A percentile compares a stretch with the other conserved stretches of the same genome.
phyloP scores from a whole-genome alignment of 2,888 invertebrate genomes.

The Syritta pipiens region DNA sequence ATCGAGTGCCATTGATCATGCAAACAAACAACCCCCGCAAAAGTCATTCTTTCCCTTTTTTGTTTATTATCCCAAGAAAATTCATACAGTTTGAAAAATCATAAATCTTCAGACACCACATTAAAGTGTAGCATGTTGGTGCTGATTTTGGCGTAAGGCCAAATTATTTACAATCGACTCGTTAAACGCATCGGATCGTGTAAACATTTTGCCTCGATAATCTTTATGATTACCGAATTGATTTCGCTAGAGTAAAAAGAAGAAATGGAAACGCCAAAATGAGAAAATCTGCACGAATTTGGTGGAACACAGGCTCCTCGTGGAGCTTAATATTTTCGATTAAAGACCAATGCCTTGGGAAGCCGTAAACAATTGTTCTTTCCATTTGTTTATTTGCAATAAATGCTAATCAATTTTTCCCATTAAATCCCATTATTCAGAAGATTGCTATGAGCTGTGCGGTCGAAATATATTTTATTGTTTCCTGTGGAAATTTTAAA shows the following conservation, averaged over 20 bases:
- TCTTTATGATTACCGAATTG: conserved; percentile 46
- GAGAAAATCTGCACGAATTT: not conserved
- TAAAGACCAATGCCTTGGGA: not conserved
- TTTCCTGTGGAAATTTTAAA: no score
- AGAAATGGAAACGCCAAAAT: not conserved
- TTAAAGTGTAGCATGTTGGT: conserved; percentile 44
- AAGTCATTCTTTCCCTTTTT: not conserved
- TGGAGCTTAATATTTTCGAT: not conserved
- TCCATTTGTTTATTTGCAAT: no score
- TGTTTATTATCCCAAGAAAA: conserved; percentile 58
- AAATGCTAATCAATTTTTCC: no score
- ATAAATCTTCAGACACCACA: conserved; percentile 63
- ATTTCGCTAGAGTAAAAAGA: conserved; percentile 18
- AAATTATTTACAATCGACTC: conserved; percentile 61
- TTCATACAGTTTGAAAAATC: conserved; percentile 52
- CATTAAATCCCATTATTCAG: no score
- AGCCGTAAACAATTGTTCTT: conserved; percentile 22
- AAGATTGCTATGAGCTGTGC: no score
- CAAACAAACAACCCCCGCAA: conserved; percentile 49
- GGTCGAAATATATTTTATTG: no score
- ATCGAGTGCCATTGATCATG: conserved; percentile 47
- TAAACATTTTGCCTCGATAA: conserved; percentile 54
- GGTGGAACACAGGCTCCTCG: not conserved
- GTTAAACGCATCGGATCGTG: conserved; percentile 50
- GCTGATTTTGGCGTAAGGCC: conserved; percentile 42